These are phyloP conservation scores for Prunella fulvescens DNA, from an alignment of 2,113 vertebrate species.

Conservation along the genomic window DNA sequence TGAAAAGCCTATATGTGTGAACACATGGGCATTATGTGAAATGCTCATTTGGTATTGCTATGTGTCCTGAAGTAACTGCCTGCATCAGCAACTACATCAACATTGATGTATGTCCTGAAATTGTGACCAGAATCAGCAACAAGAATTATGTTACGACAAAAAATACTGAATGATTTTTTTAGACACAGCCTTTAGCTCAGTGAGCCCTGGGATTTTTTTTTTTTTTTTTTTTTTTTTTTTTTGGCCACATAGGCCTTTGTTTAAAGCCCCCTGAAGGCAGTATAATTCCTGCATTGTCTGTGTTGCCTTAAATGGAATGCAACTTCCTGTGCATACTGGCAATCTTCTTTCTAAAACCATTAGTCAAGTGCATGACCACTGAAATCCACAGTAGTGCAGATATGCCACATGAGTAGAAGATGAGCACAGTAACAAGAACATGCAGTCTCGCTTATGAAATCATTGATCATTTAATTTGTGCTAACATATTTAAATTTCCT, in stretches of 20 bases:
- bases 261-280: not conserved
- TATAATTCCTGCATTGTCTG: not conserved
- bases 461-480: not conserved
- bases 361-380: not conserved
- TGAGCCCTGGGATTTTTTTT: not conserved
- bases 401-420: not conserved
- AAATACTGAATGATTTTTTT: not conserved
- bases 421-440: not conserved
- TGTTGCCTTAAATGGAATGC: not conserved
- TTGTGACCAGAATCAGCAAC: not conserved
- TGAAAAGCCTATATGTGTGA: rapidly evolving
- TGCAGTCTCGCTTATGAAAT: not conserved
- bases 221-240: not conserved
- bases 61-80: not conserved
- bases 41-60: not conserved
- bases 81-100: not conserved
- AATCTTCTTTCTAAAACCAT: not conserved
- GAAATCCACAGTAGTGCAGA: not conserved
- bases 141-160: not conserved
- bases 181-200: not conserved
- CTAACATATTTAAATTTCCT: not conserved
- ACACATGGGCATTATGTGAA: rapidly evolving
- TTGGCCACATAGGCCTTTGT: not conserved
- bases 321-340: not conserved
- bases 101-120: not conserved